These are phyloP conservation scores for Clostera curtula DNA, from an alignment of 2,888 invertebrate genomes.

Conservation along the genomic window DNA sequence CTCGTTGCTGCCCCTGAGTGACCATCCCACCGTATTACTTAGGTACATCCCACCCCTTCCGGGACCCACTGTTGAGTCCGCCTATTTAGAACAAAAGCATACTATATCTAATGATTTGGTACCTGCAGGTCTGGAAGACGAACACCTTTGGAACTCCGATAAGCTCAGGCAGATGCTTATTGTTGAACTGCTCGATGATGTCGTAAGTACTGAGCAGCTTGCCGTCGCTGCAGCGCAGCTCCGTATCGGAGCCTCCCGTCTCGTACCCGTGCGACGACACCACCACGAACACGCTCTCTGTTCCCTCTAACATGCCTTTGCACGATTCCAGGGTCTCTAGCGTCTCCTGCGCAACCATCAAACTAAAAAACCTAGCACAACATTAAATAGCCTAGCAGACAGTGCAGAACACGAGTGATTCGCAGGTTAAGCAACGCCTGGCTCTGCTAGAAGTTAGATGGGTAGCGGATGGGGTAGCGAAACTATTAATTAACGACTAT, in stretches of 20 bases:
- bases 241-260: conserved; percentile 59
- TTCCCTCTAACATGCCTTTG: conserved; percentile 41
- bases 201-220: conserved; percentile 58
- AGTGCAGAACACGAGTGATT: too few species aligned
- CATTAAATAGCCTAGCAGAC: too few species aligned
- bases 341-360: conserved; percentile 36
- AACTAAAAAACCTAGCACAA: too few species aligned
- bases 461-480: too few species aligned
- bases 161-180: conserved; percentile 66
- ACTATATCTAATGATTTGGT: conserved; percentile 5
- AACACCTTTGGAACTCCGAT: conserved; percentile 81
- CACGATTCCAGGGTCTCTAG: conserved; percentile 54
- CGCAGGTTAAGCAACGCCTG: too few species aligned
- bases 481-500: too few species aligned
- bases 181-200: conserved; percentile 76
- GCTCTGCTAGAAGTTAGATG: too few species aligned
- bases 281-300: conserved; percentile 78
- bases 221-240: conserved; percentile 76
- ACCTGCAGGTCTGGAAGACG: conserved; percentile 83
- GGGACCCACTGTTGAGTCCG: neutral
- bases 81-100: neutral
- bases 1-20: conserved; percentile 36
- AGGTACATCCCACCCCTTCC: too few species aligned
- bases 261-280: conserved; percentile 80
- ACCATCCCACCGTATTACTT: too few species aligned